Percentiles rank a stretch among this genome's conserved stretches.
Evolutionary conservation across 92 coral and sea anemone genomes (phyloP).

Genomic region (Palythoa heliodiscus): DNA sequence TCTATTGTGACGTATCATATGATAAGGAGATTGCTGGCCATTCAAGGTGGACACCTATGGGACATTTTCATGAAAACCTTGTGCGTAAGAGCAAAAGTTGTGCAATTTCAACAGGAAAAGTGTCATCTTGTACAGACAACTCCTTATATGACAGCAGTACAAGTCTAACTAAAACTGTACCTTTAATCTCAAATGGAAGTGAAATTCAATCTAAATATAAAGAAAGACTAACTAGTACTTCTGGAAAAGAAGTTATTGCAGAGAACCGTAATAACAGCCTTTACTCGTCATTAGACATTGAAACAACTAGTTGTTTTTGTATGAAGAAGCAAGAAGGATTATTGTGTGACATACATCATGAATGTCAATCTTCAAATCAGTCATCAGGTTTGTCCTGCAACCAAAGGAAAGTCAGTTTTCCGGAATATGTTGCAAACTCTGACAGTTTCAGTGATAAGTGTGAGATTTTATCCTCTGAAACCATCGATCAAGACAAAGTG

Average conservation of each 20-base stretch:
- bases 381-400: background rate
- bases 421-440: background rate
- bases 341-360: background rate
- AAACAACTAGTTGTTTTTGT: background rate
- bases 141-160: background rate
- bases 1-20: background rate
- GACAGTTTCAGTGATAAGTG: background rate
- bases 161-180: background rate
- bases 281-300: background rate
- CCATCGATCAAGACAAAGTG: background rate
- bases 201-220: background rate
- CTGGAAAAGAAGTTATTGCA: background rate
- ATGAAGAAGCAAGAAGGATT: background rate
- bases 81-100: background rate
- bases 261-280: background rate
- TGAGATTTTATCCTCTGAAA: background rate
- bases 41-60: background rate
- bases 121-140: background rate
- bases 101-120: background rate
- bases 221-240: background rate
- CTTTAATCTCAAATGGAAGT: background rate
- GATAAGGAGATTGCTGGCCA: background rate
- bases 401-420: background rate
- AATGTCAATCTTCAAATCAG: background rate
- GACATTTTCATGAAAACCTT: background rate